A percentile compares a stretch with the other conserved stretches of the same genome.
phyloP scores from a whole-genome alignment of 2,888 invertebrate species.

The Cryptocheilus praepositus region DNA sequence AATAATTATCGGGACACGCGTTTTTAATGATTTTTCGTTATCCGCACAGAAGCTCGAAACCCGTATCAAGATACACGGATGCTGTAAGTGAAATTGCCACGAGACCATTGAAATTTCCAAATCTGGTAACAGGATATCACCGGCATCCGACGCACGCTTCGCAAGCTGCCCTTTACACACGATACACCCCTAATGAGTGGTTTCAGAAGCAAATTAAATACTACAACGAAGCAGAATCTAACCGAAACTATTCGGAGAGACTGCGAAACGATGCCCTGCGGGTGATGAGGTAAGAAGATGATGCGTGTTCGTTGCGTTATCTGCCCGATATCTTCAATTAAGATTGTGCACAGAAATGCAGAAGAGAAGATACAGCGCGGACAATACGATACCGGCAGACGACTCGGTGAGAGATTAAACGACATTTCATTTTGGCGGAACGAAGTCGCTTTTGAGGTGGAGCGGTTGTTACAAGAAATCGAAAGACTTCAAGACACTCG shows the following conservation, averaged over 20 bases:
- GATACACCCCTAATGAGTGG: slow-evolving; percentile 96
- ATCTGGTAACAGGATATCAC: slow-evolving; percentile 88
- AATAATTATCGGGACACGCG: background rate
- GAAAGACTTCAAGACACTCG: slow-evolving; percentile 82
- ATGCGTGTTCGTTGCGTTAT: slow-evolving; percentile 2
- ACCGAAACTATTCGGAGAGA: slow-evolving; percentile 87
- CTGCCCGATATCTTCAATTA: background rate
- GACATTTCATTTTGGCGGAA: slow-evolving; percentile 96
- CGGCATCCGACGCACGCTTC: slow-evolving; percentile 89
- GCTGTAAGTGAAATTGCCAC: slow-evolving; percentile 85
- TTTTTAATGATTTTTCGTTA: background rate
- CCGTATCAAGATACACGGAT: slow-evolving; percentile 85
- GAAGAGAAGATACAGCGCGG: slow-evolving; percentile 86
- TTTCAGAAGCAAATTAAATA: slow-evolving; percentile 85
- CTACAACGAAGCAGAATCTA: slow-evolving; percentile 92
- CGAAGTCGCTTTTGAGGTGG: slow-evolving; percentile 88
- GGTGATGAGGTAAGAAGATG: slow-evolving; percentile 41
- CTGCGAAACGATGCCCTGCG: slow-evolving; percentile 85
- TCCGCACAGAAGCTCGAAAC: slow-evolving; percentile 79
- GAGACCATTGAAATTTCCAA: slow-evolving; percentile 87
- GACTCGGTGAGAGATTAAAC: slow-evolving; percentile 92
- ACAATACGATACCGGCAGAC: slow-evolving; percentile 90
- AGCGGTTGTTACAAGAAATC: slow-evolving; percentile 88
- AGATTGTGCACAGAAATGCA: slow-evolving; percentile 79
- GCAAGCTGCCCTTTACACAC: slow-evolving; percentile 89